Conservation (phyloP, 2,888 invertebrate species). For the Ennomos quercinarius region DNA sequence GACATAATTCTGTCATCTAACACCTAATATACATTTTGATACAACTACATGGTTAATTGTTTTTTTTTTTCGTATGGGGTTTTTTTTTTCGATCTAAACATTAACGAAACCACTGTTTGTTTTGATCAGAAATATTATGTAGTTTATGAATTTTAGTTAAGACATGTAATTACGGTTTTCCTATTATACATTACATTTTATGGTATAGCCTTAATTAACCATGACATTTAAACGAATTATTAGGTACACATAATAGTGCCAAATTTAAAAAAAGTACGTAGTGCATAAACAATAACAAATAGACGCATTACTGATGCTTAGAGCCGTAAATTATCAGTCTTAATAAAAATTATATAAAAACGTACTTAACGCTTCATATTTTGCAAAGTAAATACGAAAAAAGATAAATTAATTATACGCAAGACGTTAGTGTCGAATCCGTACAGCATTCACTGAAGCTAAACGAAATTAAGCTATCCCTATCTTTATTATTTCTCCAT, state of each 20-base stretch:
- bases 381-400: background rate
- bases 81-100: background rate
- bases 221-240: conserved; percentile 1
- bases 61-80: background rate
- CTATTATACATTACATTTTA: too few species aligned
- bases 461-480: too few species aligned
- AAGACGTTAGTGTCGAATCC: too few species aligned
- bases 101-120: background rate
- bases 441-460: too few species aligned
- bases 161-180: conserved; percentile 4
- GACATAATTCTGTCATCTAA: conserved; percentile 11
- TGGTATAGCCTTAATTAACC: conserved; percentile 9
- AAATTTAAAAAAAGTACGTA: conserved; percentile 7
- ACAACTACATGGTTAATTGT: background rate
- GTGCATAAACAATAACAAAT: conserved; percentile 14
- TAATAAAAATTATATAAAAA: conserved; percentile 27
- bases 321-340: conserved; percentile 32
- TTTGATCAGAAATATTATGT: background rate
- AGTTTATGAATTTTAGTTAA: background rate
- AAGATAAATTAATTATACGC: too few species aligned
- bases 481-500: too few species aligned
- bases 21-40: background rate
- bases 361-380: conserved; percentile 1
- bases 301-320: conserved; percentile 17
- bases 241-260: conserved; percentile 1